Conservation (phyloP, 2,888 invertebrate species). For the Pandemis cinnamomeana region DNA sequence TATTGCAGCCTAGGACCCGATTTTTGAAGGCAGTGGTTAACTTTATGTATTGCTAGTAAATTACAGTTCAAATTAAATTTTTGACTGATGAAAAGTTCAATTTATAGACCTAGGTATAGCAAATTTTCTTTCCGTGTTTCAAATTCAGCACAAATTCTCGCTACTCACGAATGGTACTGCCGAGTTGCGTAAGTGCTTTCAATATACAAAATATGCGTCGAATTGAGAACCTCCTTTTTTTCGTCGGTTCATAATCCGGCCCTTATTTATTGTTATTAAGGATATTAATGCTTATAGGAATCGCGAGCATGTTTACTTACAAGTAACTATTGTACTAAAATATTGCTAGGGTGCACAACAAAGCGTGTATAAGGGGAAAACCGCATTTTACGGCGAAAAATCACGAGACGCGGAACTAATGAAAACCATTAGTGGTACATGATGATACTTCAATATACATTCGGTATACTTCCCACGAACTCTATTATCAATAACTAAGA, state of each 20-base stretch:
- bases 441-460: slow-evolving; percentile 67
- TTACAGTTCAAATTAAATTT: no score
- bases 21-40: no score
- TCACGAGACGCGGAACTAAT: slow-evolving; percentile 64
- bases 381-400: slow-evolving; percentile 49
- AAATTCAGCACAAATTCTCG: no score
- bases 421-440: slow-evolving; percentile 67
- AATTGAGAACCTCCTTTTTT: no score
- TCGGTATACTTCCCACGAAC: slow-evolving; percentile 69
- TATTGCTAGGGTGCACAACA: slow-evolving; percentile 33
- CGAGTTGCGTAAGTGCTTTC: no score
- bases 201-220: no score
- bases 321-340: slow-evolving; percentile 24
- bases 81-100: no score
- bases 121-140: no score
- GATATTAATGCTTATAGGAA: background rate
- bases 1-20: no score
- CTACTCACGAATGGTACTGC: no score
- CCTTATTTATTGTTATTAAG: background rate
- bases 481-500: slow-evolving; percentile 62
- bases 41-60: no score
- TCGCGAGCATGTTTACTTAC: slow-evolving; percentile 15
- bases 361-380: slow-evolving; percentile 27
- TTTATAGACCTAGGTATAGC: no score
- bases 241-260: background rate